These are phyloP conservation scores for Pelobates fuscus DNA, from an alignment of 2,113 vertebrate genomes.

Conservation along the genomic window DNA sequence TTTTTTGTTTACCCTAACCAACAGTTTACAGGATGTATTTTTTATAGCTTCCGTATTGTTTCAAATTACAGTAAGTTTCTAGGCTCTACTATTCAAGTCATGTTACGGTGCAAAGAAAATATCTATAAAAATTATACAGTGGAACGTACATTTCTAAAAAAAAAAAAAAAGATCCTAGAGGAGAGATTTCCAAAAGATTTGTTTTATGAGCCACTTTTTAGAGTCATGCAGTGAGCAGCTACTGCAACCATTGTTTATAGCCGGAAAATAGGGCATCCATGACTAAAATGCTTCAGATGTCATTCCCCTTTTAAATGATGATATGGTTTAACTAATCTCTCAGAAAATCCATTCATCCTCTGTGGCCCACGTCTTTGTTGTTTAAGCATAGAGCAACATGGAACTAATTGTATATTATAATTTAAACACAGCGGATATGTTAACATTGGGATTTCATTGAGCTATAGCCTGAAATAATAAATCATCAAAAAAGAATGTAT, in stretches of 20 bases:
- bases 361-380: constrained; percentile 20
- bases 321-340: constrained; percentile 33
- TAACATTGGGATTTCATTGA: constrained; percentile 26
- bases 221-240: constrained; percentile 32
- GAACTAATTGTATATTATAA: constrained; percentile 46
- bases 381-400: constrained; percentile 31
- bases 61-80: too few relatives aligned
- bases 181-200: constrained; percentile 36
- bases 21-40: too few relatives aligned
- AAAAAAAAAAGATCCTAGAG: constrained; percentile 18
- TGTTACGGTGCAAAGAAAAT: too few relatives aligned
- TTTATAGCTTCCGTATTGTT: too few relatives aligned
- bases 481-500: constrained; percentile 3
- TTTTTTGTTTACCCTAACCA: too few relatives aligned
- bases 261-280: constrained; percentile 29
- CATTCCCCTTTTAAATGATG: constrained; percentile 15
- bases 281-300: constrained; percentile 48
- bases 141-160: not conserved
- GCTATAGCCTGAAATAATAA: constrained; percentile 8
- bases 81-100: too few relatives aligned
- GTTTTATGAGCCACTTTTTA: constrained; percentile 42
- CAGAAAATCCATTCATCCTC: constrained; percentile 35
- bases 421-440: constrained; percentile 23
- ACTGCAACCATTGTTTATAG: constrained; percentile 23
- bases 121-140: not conserved